Evolutionary conservation across 1,140 invertebrate species (phyloP).

Genomic region (Pygmarrhopalites habei): DNA sequence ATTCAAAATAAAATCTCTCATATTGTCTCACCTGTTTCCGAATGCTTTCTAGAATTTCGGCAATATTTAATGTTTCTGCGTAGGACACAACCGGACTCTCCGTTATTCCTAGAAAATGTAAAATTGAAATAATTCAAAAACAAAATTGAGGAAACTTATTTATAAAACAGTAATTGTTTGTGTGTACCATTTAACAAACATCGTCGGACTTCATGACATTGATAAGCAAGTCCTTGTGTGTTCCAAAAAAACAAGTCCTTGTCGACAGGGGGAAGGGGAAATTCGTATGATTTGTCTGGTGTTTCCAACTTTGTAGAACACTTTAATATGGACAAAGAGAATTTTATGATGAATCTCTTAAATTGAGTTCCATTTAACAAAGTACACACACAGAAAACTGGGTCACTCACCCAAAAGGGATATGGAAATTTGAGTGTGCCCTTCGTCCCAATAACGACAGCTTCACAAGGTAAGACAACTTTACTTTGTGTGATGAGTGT

Average conservation of each 20-base stretch:
- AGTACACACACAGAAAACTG: too few species aligned
- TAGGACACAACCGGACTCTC: constrained; percentile 56
- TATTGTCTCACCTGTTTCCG: constrained; percentile 57
- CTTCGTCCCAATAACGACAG: constrained; percentile 58
- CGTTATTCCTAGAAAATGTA: constrained; percentile 47
- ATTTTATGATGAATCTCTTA: constrained; percentile 41
- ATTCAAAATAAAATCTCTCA: too few species aligned
- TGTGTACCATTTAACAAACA: constrained; percentile 57
- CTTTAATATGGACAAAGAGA: constrained; percentile 52
- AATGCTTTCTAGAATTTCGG: constrained; percentile 59
- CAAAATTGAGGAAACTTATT: not conserved
- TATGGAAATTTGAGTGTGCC: constrained; percentile 50
- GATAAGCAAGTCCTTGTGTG: constrained; percentile 62
- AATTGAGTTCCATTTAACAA: constrained; percentile 44
- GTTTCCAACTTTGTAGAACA: constrained; percentile 44
- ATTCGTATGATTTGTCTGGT: constrained; percentile 45
- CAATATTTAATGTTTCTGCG: constrained; percentile 54
- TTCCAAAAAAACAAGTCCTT: constrained; percentile 56
- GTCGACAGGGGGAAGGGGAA: constrained; percentile 49
- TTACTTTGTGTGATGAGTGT: constrained; percentile 51
- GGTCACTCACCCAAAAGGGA: constrained; percentile 46
- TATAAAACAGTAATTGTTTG: not conserved
- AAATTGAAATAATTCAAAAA: not conserved
- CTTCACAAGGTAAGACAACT: constrained; percentile 55
- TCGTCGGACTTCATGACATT: constrained; percentile 61